Conservation (phyloP, 2,888 invertebrate species). For the Lysandra bellargus region DNA sequence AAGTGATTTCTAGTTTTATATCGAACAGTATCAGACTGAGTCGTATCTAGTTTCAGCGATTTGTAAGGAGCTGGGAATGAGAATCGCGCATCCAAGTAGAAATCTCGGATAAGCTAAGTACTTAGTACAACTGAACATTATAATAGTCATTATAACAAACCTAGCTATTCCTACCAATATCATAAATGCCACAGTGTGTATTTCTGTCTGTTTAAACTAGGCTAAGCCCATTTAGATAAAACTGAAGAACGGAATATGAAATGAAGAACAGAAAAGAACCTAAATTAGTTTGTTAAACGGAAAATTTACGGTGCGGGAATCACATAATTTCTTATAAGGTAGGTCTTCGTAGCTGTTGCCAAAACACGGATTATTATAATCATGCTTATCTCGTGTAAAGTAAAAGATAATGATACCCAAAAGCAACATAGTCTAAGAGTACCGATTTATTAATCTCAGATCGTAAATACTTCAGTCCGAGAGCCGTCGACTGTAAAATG, state of each 20-base stretch:
- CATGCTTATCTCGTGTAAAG: background rate
- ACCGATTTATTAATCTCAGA: background rate
- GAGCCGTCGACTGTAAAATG: background rate
- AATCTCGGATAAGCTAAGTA: constrained; percentile 4
- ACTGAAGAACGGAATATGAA: too few relatives aligned
- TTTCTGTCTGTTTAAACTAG: too few relatives aligned
- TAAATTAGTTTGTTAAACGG: too few relatives aligned
- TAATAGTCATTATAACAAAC: background rate
- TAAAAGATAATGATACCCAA: background rate
- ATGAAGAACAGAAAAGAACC: too few relatives aligned
- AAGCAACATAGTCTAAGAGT: background rate
- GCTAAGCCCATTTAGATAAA: too few relatives aligned
- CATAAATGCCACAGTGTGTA: too few relatives aligned
- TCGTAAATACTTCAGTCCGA: background rate
- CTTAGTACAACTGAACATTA: background rate
- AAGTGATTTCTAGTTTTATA: constrained; percentile 1
- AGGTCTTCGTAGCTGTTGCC: too few relatives aligned
- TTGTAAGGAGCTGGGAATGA: background rate
- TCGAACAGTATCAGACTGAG: background rate
- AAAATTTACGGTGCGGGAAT: too few relatives aligned
- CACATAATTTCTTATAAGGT: too few relatives aligned
- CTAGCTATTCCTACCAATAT: too few relatives aligned
- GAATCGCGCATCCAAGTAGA: background rate
- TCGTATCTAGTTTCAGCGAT: background rate
- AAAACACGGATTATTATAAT: too few relatives aligned